Evolutionary conservation across 2,888 invertebrate genomes (phyloP).

Genomic region (Suillia variegata): DNA sequence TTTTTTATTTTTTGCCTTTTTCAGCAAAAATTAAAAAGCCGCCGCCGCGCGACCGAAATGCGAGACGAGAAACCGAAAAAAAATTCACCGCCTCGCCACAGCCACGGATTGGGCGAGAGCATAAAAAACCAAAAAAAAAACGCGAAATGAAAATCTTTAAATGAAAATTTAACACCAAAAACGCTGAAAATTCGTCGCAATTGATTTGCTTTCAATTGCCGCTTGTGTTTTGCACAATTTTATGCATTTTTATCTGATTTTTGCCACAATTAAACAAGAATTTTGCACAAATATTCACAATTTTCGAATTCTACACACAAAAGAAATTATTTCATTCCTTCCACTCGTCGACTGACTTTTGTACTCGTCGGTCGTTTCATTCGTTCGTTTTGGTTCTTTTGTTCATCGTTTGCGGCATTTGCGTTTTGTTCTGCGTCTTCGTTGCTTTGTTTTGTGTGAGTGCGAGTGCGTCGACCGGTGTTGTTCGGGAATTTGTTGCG

Average conservation of each 20-base stretch:
- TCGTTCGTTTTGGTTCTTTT: too few relatives aligned
- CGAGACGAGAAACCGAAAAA: constrained; percentile 9
- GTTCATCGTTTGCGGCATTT: too few relatives aligned
- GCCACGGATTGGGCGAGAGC: background rate
- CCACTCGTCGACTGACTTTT: too few relatives aligned
- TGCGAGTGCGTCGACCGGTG: too few relatives aligned
- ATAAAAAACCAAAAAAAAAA: too few relatives aligned
- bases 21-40: background rate
- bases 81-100: constrained; percentile 15
- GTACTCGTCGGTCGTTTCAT: too few relatives aligned
- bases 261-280: constrained; percentile 18
- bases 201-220: constrained; percentile 4
- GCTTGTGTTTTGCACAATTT: constrained; percentile 16
- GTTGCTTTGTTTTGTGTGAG: too few relatives aligned
- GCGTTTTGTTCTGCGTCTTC: too few relatives aligned
- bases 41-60: background rate
- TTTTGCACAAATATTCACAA: too few relatives aligned
- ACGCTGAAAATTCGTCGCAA: constrained; percentile 6
- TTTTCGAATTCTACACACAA: background rate
- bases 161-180: constrained; percentile 18
- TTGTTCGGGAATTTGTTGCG: too few relatives aligned
- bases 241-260: constrained; percentile 21
- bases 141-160: too few relatives aligned
- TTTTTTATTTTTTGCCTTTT: background rate
- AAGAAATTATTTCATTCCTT: background rate